Base-by-base conservation (phyloP, 2,113 vertebrate species). In the Dicerorhinus sumatrensis region DNA sequence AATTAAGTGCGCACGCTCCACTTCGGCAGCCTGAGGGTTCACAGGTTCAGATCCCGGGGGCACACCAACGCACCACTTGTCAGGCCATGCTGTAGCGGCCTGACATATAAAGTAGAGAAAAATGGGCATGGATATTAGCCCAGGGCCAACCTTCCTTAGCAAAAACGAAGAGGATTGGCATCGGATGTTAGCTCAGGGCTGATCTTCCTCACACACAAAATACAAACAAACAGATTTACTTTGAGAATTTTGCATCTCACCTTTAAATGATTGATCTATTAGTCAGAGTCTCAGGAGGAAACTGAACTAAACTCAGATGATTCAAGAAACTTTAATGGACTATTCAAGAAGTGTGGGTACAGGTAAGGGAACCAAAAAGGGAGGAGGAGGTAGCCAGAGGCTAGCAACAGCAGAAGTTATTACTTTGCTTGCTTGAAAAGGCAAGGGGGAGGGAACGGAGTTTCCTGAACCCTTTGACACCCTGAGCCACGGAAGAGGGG, bases 171-270 rank as follows among this genome's bases (percentile, higher is more conserved):
- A 42, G 42, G 42, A 42, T 42, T 42, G 42, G 42, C 42, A 42
- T 42, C 42, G 42, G 42, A 42, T 42, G 42, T 42, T 42, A 42
- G 42, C 42, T 42, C 42, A 42, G 42, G 42, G 42, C 42, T 42
- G 42, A 42, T 42, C 42, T 42, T 42, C 42, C 42, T 42, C 42
- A 42, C 42, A 42, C 42, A 42, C 5, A 42, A 42, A 42, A 42
- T 5, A 42, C 42, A 42, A 89, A 96, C 51, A 97, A 96, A 86
- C 20, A 73, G 48, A 42, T 94, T 82, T 76, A 69, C 87, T 95
- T 94, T 77, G 88, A 93, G 46, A 96, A 96, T 58, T 88, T 89
- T 96, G 63, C 18, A 83, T 73, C 70, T 86, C 80, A 67, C 69
- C 39, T 94, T 89, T 86, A 92, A 95, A 87, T 79, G 70, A 58